Evolutionary conservation across 2,888 invertebrate species (phyloP), one percentile per base, ranked within the genome.

Genomic region (Leucania comma): DNA sequence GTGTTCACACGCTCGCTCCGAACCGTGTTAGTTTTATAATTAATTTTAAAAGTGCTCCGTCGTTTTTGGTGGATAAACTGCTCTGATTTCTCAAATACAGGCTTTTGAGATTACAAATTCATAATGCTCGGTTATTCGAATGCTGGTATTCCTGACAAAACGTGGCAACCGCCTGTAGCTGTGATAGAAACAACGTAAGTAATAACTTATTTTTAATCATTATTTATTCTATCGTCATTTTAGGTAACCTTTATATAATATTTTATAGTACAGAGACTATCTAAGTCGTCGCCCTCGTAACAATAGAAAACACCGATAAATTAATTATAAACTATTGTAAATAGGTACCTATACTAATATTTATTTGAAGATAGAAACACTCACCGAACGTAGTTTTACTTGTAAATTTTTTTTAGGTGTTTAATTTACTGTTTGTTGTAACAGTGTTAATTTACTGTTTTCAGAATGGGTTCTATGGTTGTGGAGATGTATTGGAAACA

Each of bases 401-500:
- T 48, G 46, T 51, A 24, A 24, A 24, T 2, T 29, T 29, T n/a
- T 2, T 29, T 3, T 4, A 51, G 3, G 42, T 42, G 17, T 5
- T 5, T 5, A 22, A 53, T 10, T 0, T 22, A n/a, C n/a, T n/a
- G n/a, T n/a, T n/a, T n/a, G n/a, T n/a, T n/a, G n/a, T n/a, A n/a
- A n/a, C n/a, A n/a, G 17, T 60, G 26, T n/a, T n/a, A 46, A 42
- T 32, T 73, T 17, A 14, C 57, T 26, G 26, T 61, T 95, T 96
- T 64, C 91, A 98, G 98, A 58, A 99, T 99, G 99, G 99, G 99
- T 0, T 98, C 98, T 87, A 96, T 99, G 62, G 97, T 97, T 0
- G 95, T 99, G 61, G 99, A 99, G 93, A 96, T 99, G 80, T 99
- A 99, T 90, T 99, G 99, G 99, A 98, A 99, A 91, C 99, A 99